These are phyloP conservation scores for Apis mellifera DNA, from an alignment of 1,140 invertebrate species.

Conservation along the genomic window Amel_HAv3.1 CM009933.2:5208001-5208500, in stretches of 20 bases:
- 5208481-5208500: slow-evolving; percentile 57
- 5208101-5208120: neutral
- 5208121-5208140: neutral
- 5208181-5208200: too few species aligned
- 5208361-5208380: neutral
- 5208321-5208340: slow-evolving; percentile 47
- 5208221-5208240: neutral
- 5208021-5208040: too few species aligned
- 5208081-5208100: neutral
- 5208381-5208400: neutral
- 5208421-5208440: slow-evolving; percentile 15
- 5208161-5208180: too few species aligned
- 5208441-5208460: slow-evolving; percentile 57
- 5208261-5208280: slow-evolving; percentile 22
- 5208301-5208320: slow-evolving; percentile 28
- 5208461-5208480: slow-evolving; percentile 59
- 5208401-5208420: neutral
- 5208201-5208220: too few species aligned
- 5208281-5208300: slow-evolving; percentile 7
- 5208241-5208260: neutral
- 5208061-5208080: neutral
- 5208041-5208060: neutral
- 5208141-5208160: neutral
- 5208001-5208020: too few species aligned
- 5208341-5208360: neutral